These are phyloP conservation scores for Brachymystax lenok DNA, from an alignment of 2,797 vertebrate species.

Conservation along the genomic window DNA sequence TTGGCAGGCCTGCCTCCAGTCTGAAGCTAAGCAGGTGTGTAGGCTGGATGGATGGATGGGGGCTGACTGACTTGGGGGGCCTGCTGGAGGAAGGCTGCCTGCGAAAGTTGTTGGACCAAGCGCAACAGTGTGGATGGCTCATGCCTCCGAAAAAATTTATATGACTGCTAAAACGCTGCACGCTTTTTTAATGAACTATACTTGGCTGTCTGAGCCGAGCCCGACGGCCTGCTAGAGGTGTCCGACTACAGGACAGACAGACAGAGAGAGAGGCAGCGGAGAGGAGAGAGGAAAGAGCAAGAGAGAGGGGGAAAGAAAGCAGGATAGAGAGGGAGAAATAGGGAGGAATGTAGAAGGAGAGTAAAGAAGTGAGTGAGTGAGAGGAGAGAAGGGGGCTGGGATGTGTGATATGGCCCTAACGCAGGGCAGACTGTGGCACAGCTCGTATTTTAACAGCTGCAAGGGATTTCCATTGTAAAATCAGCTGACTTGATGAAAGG, in stretches of 20 bases:
- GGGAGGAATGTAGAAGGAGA: background rate
- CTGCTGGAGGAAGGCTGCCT: conserved; percentile 40
- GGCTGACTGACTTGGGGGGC: conserved; percentile 27
- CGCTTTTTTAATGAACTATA: conserved; percentile 61
- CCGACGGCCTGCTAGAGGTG: conserved; percentile 23
- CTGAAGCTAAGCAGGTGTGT: background rate
- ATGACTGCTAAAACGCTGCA: conserved; percentile 17
- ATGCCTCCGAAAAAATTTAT: conserved; percentile 25
- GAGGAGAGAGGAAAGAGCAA: conserved; percentile 24
- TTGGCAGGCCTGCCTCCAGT: conserved; percentile 48
- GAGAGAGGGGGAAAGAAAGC: conserved; percentile 16
- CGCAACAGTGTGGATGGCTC: conserved; percentile 37
- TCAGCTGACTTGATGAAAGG: conserved; percentile 80
- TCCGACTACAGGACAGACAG: conserved; percentile 10
- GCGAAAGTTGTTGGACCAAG: conserved; percentile 43
- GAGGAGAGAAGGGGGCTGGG: conserved; percentile 30
- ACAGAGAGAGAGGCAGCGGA: background rate
- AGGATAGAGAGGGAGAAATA: conserved; percentile 12
- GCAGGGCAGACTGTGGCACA: conserved; percentile 62
- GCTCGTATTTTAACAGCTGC: conserved; percentile 81
- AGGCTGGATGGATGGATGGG: conserved; percentile 5
- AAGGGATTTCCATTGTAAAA: conserved; percentile 81
- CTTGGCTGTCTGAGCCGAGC: conserved; percentile 46
- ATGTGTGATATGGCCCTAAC: conserved; percentile 57
- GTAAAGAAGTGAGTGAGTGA: conserved; percentile 15